Conservation (phyloP, 2,113 vertebrate species). For the Notothenia rossii region DNA sequence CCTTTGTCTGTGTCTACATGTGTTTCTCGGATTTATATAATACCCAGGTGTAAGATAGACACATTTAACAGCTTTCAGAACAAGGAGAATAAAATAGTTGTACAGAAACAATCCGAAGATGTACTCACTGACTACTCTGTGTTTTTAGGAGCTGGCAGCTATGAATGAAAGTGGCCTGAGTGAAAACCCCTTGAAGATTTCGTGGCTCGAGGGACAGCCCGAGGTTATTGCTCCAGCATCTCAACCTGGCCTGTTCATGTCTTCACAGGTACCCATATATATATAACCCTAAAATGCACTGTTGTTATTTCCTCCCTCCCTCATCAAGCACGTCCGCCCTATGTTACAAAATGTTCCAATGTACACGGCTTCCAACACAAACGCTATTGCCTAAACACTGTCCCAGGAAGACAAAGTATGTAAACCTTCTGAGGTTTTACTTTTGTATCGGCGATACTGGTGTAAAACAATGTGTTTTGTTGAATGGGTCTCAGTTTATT, state of each 20-base stretch:
- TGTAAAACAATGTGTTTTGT: conserved; percentile 76
- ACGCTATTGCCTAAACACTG: conserved; percentile 63
- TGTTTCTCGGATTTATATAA: conserved; percentile 38
- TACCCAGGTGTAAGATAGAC: conserved; percentile 8
- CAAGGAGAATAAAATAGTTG: background rate
- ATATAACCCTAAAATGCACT: conserved; percentile 15
- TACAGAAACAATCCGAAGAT: background rate
- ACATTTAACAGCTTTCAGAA: background rate
- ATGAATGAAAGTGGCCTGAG: conserved; percentile 92
- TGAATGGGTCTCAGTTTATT: conserved; percentile 80
- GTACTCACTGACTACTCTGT: conserved; percentile 2
- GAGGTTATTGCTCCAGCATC: conserved; percentile 42
- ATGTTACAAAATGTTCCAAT: conserved; percentile 54
- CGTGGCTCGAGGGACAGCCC: conserved; percentile 93
- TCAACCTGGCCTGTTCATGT: conserved; percentile 61
- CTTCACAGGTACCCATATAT: conserved; percentile 84
- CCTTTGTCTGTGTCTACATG: conserved; percentile 37
- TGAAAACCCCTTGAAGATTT: conserved; percentile 92
- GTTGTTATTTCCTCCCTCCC: conserved; percentile 12
- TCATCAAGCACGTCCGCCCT: conserved; percentile 37
- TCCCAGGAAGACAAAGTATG: conserved; percentile 66
- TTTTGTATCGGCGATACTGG: conserved; percentile 66
- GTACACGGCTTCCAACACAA: conserved; percentile 62
- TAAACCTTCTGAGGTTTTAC: conserved; percentile 71
- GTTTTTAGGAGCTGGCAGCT: conserved; percentile 90